Conservation (phyloP, 2,797 vertebrate species). For the Xiphorhynchus erythropygius region DNA sequence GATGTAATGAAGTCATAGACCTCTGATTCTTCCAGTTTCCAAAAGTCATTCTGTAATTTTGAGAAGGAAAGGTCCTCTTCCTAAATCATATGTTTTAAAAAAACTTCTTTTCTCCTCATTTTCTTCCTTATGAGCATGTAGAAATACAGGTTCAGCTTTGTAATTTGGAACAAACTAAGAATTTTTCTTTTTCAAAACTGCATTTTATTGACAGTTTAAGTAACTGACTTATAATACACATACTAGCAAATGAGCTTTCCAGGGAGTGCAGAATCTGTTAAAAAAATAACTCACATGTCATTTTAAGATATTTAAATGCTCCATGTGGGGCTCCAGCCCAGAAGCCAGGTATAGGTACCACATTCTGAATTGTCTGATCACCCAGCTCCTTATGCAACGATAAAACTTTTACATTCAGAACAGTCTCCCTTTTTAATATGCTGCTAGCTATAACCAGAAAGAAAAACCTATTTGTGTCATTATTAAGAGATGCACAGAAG, state of each 20-base stretch:
- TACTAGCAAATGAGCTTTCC: not conserved
- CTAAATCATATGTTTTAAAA: not conserved
- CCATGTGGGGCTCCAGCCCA: fast-evolving
- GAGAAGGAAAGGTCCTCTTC: not conserved
- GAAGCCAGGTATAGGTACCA: not conserved
- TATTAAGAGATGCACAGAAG: not conserved
- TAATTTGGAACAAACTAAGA: not conserved
- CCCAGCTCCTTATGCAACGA: not conserved
- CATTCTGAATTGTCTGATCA: not conserved
- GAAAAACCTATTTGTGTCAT: not conserved
- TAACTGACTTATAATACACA: not conserved
- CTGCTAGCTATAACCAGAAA: not conserved
- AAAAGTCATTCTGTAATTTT: not conserved
- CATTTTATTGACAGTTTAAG: not conserved
- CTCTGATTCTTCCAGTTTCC: not conserved
- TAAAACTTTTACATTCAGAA: not conserved
- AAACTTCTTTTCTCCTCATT: not conserved
- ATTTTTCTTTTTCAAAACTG: not conserved
- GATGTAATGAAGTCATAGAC: not conserved
- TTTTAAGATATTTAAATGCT: not conserved
- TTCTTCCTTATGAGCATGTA: not conserved
- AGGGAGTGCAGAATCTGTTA: not conserved
- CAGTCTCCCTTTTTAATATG: not conserved
- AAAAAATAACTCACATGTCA: not conserved
- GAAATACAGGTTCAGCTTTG: not conserved